Conservation (phyloP, 2,113 vertebrate species). For the Nannospalax galili region DNA sequence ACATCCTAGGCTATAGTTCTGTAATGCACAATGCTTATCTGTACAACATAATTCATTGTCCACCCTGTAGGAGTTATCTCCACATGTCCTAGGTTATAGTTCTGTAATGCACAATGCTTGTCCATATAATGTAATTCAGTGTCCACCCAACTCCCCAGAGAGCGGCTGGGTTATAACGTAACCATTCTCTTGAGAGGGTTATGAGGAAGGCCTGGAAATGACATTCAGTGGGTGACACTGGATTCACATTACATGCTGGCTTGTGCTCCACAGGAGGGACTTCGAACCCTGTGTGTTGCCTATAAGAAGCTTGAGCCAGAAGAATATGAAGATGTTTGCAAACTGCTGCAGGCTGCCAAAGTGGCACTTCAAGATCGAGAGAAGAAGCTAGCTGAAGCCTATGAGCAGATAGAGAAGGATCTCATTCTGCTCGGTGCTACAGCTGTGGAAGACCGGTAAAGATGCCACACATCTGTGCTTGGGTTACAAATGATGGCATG, state of each 20-base stretch:
- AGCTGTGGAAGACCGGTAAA: constrained; percentile 96
- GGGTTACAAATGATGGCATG: neutral
- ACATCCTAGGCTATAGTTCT: neutral
- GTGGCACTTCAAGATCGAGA: constrained; percentile 95
- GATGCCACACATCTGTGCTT: neutral
- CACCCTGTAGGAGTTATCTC: no score
- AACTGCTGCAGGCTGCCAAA: constrained; percentile 90
- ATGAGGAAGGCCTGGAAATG: accelerated
- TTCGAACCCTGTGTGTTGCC: constrained; percentile 95
- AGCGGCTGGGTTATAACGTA: neutral
- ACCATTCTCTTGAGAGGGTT: neutral
- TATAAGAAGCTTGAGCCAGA: constrained; percentile 90
- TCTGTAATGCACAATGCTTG: accelerated
- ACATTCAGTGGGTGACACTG: accelerated
- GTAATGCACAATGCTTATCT: accelerated
- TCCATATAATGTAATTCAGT: accelerated
- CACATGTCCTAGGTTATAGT: neutral
- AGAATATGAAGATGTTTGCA: constrained; percentile 87
- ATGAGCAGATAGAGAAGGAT: constrained; percentile 93
- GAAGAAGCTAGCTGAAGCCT: constrained; percentile 93
- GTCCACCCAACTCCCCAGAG: neutral
- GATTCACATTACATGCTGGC: accelerated
- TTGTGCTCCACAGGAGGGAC: constrained; percentile 90
- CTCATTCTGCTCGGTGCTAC: constrained; percentile 96
- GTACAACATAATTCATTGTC: accelerated